phyloP scores from a whole-genome alignment of 64 coral and sea anemone species.

The Pocillopora verrucosa region DNA sequence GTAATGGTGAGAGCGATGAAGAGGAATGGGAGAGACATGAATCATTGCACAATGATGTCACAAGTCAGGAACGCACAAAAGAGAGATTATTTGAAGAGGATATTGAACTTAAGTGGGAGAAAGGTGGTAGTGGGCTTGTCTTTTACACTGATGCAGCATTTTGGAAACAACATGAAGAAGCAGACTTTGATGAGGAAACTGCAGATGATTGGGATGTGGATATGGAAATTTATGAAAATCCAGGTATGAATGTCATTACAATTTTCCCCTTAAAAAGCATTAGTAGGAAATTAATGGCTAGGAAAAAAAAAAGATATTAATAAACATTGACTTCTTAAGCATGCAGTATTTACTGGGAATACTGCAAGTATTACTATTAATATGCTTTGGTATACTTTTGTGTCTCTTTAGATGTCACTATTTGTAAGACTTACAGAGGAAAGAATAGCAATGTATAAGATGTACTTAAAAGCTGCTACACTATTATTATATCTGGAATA shows the following conservation, averaged over 20 bases:
- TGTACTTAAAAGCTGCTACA: no score
- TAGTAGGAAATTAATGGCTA: no score
- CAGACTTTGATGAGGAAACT: conserved; percentile 98
- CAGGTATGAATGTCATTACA: conserved; percentile 46
- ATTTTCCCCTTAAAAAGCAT: not conserved
- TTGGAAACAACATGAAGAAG: conserved; percentile 90
- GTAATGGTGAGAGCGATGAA: conserved; percentile 40
- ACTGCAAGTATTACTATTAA: no score
- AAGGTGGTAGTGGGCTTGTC: conserved; percentile 98
- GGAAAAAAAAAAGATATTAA: no score
- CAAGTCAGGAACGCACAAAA: conserved; percentile 87
- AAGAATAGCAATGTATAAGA: no score
- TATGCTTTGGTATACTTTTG: no score
- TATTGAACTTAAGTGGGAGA: conserved; percentile 99
- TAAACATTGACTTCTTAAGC: no score
- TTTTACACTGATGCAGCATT: conserved; percentile 99
- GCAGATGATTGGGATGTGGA: conserved; percentile 99
- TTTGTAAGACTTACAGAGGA: no score
- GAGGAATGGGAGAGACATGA: conserved; percentile 99
- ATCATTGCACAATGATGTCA: conserved; percentile 90
- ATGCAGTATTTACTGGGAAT: no score
- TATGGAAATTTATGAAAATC: conserved; percentile 97
- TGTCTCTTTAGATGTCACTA: no score
- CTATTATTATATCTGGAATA: no score
- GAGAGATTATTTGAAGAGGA: conserved; percentile 96